Base-by-base conservation (phyloP, 2,113 vertebrate species). In the Apaloderma vittatum region DNA sequence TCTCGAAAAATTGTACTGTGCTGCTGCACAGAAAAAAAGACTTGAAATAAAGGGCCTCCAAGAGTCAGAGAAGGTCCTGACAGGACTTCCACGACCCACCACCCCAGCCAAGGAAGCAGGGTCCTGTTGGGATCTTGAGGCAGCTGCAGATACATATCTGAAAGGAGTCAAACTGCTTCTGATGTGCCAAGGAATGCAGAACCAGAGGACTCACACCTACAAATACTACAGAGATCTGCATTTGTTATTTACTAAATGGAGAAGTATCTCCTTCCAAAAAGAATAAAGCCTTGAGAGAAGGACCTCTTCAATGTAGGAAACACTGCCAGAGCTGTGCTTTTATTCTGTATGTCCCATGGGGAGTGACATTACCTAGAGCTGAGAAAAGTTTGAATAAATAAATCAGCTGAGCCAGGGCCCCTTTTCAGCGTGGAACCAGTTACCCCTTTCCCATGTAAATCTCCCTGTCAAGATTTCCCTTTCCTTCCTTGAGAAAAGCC, bases 401-500 rank as follows among this genome's bases (percentile, higher is more conserved):
- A 73, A 48, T 90, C 71, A 90, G n/a, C n/a, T 76, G 54, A 75
- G 62, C 66, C 93, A 95, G 93, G 34, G 32, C 26, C 34, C 30
- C 63, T 88, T 76, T 77, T 46, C 45, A 51, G 17, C 8, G 29
- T 83, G 29, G 52, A 93, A 81, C 67, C 81, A 58, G 73, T 70
- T 78, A 76, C 27, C 57, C 43, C 15, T 20, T 79, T 85, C 58
- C 62, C 45, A 76, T 87, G 24, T 46, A 68, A 75, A 65, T 62
- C 49, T 70, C 18, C 61, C 30, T 90, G 73, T 77, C 40, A 83
- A 79, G 29, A 45, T 76, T 90, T 92, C 70, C 43, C 51, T 57
- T 62, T 79, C 62, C 36, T 93, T 93, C 93, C 80, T 54, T 54
- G 70, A 93, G 70, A 90, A 94, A 96, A 57, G 30, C 82, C 67